Base-by-base conservation (phyloP, 1,140 invertebrate species). In the Physella acuta region DNA sequence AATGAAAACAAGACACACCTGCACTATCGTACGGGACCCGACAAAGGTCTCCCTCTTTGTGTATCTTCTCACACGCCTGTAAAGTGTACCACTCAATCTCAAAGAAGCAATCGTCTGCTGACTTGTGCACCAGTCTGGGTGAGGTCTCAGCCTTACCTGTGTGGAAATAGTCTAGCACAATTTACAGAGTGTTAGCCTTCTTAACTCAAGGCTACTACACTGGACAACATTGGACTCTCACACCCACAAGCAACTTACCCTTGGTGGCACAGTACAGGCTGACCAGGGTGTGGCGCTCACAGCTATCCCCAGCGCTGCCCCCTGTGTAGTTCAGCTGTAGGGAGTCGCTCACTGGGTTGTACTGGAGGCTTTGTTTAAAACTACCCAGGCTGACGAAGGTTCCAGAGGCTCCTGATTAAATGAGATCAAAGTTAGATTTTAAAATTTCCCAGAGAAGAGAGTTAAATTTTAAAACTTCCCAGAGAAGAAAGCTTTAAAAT, bases 41-140 rank as follows among this genome's bases (percentile, higher is more conserved):
- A 72, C 83, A 85, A 61, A 79, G 68, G 5, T 63, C 70, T n/a
- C 82, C 82, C 11, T 59, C 70, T 59, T 77, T 75, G 28, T 77
- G 71, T 16, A 71, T 76, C 34, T 79, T 58, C 5, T 78, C 77
- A 78, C 83, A 85, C 8, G 83, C 83, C 33, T 79, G 81, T n/a
- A 82, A 78, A 26, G 84, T 84, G 31, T 79, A 74, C 82, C 83
- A 85, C 69, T 84, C 81, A 76, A 85, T 79, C 39, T 80, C 73
- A 71, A 82, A 81, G 17, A 71, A 64, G 71, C 83, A 84, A 5
- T 73, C 56, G 49, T 78, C 76, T 36, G 76, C 60, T 31, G 82
- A 79, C n/a, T 73, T 72, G 20, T 73, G 59, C 11, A 81, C 69
- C 67, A 82, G 65, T 44, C 70, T 67, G 14, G 83, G 83, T 33